These are phyloP conservation scores for Aromia moschata DNA, from an alignment of 2,888 invertebrate genomes.

Conservation along the genomic window DNA sequence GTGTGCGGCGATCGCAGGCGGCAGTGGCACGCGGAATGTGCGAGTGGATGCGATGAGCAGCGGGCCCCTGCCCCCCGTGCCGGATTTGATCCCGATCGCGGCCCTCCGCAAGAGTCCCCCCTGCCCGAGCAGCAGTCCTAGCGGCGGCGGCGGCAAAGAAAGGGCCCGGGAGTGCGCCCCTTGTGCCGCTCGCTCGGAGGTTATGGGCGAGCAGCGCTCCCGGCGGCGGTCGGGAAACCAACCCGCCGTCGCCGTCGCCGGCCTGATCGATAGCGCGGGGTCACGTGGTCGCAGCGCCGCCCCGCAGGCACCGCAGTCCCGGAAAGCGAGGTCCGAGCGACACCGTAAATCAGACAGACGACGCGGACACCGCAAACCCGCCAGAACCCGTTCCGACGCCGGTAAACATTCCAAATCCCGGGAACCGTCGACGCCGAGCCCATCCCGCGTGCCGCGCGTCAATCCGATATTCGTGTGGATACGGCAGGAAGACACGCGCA, in stretches of 20 bases:
- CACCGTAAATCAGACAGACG: constrained; percentile 64
- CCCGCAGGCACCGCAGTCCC: constrained; percentile 60
- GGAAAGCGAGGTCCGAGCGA: constrained; percentile 61
- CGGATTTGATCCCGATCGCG: constrained; percentile 62
- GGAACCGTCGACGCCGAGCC: constrained; percentile 50
- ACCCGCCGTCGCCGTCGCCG: constrained; percentile 58
- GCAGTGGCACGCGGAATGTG: constrained; percentile 38
- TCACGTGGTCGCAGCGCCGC: constrained; percentile 61
- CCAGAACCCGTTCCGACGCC: constrained; percentile 41
- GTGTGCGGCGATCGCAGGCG: constrained; percentile 19
- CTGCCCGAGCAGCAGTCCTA: constrained; percentile 41
- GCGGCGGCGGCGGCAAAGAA: constrained; percentile 43
- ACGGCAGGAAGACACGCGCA: constrained; percentile 80
- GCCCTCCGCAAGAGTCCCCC: constrained; percentile 55
- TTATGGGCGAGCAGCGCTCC: constrained; percentile 62
- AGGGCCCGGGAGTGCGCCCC: constrained; percentile 54
- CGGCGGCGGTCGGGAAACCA: constrained; percentile 58
- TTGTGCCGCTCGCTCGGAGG: constrained; percentile 54
- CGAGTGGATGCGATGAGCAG: constrained; percentile 57
- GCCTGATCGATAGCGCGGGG: constrained; percentile 62
- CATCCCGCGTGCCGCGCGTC: constrained; percentile 70
- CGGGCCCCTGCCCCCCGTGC: constrained; percentile 62
- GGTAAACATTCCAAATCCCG: constrained; percentile 37
- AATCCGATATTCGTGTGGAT: constrained; percentile 89
- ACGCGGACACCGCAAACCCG: constrained; percentile 58